These are phyloP conservation scores for Fringilla coelebs DNA, from an alignment of 2,797 vertebrate species.

Conservation along the genomic window DNA sequence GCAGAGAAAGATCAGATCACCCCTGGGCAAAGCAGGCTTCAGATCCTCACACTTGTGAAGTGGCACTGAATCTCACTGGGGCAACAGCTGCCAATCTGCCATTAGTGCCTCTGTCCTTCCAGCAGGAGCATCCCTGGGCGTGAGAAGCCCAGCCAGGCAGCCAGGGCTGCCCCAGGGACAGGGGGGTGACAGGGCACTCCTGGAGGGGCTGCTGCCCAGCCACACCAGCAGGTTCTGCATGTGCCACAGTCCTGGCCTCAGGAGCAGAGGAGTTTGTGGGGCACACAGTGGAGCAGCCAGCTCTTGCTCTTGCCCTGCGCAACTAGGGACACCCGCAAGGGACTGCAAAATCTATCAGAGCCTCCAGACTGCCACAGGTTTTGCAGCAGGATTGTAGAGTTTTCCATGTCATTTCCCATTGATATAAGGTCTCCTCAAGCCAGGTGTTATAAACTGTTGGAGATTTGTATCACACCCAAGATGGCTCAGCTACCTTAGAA, in stretches of 20 bases:
- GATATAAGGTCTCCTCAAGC: not conserved
- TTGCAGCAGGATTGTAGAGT: not conserved
- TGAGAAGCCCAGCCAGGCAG: not conserved
- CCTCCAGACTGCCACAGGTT: not conserved
- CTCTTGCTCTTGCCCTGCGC: not conserved
- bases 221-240: accelerated
- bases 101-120: not conserved
- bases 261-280: not conserved
- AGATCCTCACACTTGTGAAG: not conserved
- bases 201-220: not conserved
- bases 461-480: not conserved
- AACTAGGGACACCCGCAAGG: not conserved
- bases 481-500: not conserved
- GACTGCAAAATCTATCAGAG: not conserved
- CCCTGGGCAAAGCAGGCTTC: not conserved
- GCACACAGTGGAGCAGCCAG: no score
- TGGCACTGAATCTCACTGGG: not conserved
- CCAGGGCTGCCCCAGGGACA: not conserved
- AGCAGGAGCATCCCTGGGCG: not conserved
- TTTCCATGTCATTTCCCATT: not conserved
- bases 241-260: not conserved
- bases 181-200: not conserved
- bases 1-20: not conserved
- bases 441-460: not conserved
- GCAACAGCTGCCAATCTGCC: not conserved